Conservation (phyloP, 2,797 vertebrate species). For the Acanthis flammea region DNA sequence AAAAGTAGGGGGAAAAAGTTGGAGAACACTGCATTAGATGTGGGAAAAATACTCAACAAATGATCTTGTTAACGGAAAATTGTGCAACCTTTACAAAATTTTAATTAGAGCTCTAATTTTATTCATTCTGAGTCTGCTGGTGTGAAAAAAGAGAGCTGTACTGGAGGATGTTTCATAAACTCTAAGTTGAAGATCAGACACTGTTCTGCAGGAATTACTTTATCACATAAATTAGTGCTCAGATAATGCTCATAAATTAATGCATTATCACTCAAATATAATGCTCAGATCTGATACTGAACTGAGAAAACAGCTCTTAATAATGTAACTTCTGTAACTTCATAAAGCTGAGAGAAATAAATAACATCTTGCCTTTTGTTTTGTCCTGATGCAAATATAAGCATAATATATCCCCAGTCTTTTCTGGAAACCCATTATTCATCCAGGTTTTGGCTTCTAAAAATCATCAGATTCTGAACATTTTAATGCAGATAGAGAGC, state of each 20-base stretch:
- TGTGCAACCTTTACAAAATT: background rate
- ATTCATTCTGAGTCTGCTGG: background rate
- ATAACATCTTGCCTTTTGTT: background rate
- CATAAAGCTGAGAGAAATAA: background rate
- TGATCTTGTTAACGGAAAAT: conserved; percentile 25
- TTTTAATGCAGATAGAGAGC: background rate
- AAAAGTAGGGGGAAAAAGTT: background rate
- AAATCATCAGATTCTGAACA: background rate
- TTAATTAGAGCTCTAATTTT: background rate
- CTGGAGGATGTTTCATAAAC: background rate
- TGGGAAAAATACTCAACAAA: background rate
- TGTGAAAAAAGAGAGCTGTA: background rate
- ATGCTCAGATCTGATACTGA: background rate
- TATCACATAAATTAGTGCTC: background rate
- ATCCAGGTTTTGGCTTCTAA: background rate
- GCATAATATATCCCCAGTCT: background rate
- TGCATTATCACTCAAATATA: background rate
- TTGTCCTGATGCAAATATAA: background rate
- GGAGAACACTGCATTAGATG: background rate
- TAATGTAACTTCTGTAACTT: background rate
- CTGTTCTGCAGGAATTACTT: background rate
- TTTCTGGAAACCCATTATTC: background rate
- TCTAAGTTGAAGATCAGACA: background rate
- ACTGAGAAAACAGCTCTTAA: background rate
- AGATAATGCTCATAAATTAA: too few relatives aligned